Conservation (phyloP, 2,797 vertebrate species). For the Chelonia mydas region DNA sequence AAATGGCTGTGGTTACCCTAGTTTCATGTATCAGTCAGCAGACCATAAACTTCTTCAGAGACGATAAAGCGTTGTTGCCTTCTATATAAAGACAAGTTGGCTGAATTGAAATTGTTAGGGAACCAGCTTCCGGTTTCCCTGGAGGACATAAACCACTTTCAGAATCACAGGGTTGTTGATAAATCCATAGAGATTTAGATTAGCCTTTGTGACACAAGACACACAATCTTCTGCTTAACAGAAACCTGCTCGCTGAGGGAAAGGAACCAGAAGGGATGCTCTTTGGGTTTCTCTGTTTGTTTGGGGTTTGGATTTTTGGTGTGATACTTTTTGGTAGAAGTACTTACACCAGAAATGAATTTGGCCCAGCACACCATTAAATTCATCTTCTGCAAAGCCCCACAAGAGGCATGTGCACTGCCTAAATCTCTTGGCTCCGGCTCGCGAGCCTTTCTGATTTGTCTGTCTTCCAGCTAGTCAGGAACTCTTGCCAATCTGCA, state of each 20-base stretch:
- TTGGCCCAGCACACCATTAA: not conserved
- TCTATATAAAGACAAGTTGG: not conserved
- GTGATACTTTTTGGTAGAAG: not conserved
- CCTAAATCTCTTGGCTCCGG: not conserved
- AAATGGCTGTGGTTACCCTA: not conserved
- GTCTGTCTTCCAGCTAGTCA: not conserved
- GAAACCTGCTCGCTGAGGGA: not conserved
- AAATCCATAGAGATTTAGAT: slow-evolving; percentile 3
- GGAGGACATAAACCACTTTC: not conserved
- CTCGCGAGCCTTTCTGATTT: not conserved
- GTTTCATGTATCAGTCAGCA: not conserved
- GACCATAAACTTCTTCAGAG: not conserved
- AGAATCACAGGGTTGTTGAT: not conserved
- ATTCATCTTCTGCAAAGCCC: not conserved
- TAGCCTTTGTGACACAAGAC: not conserved
- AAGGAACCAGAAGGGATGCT: not conserved
- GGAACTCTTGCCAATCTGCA: not conserved
- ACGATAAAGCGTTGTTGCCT: not conserved
- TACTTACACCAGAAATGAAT: not conserved
- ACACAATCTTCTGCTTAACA: not conserved
- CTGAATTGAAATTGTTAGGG: not conserved
- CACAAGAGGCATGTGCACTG: not conserved
- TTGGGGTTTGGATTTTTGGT: not conserved
- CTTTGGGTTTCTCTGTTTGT: slow-evolving; percentile 11
- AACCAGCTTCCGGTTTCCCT: not conserved